Base-by-base conservation (phyloP, 2,797 vertebrate genomes). In the Astyanax mexicanus region DNA sequence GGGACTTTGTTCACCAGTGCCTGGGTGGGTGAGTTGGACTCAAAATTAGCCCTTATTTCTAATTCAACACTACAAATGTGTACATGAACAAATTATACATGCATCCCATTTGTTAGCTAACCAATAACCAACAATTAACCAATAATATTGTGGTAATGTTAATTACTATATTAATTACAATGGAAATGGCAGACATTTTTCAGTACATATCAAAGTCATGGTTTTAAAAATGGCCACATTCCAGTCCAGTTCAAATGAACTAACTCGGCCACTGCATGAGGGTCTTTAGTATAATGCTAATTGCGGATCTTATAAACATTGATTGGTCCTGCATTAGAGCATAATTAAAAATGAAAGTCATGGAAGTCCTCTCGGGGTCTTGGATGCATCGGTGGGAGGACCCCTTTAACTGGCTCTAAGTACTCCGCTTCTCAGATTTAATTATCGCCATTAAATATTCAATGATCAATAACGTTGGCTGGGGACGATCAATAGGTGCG, bases 381-480 rank as follows among this genome's bases (percentile, higher is more conserved):
- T 29, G 58, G 58, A 40, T 55, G 78, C 55, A 61, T 70, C 66
- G 79, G 52, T 71, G 60, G 77, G 82, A 90, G 87, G 87, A 86
- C 88, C 79, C 84, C 87, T 87, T 88, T 40, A 92, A 91, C 90
- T 89, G 88, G 88, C 80, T 89, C 86, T 90, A 90, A 94, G 91
- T 92, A 90, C 91, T 84, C 90, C 88, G 87, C 91, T 85, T 88
- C 84, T 83, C 82, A 87, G 89, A 93, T 93, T 94, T 93, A 92
- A 94, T 94, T 92, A 93, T 92, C 80, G 0, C 86, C 86, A 93
- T 94, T 93, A 94, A 93, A 93, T 93, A 94, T 94, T 94, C 93
- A 92, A 90, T 93, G 92, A 94, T 94, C 93, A 90, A 94, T 94
- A 90, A 85, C 88, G 88, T 92, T 92, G 91, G 92, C 91, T 93